Evolutionary conservation across 2,797 vertebrate species (phyloP).

Genomic region (Enteromius mattozi): DNA sequence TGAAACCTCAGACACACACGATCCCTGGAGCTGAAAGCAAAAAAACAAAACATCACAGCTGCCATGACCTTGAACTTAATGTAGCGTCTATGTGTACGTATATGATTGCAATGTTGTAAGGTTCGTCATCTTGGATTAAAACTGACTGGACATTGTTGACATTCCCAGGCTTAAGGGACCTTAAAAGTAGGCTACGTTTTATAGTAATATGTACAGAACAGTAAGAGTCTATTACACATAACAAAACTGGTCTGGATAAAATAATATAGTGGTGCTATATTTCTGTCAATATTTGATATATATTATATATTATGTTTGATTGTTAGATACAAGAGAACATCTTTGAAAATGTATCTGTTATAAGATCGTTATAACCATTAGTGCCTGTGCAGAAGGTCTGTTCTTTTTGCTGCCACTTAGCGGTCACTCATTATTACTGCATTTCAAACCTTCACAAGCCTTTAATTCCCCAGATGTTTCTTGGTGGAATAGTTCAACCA

Average conservation of each 20-base stretch:
- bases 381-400: background rate
- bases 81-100: slow-evolving; percentile 24
- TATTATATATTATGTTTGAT: background rate
- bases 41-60: slow-evolving; percentile 53
- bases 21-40: slow-evolving; percentile 25
- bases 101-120: slow-evolving; percentile 21
- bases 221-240: background rate
- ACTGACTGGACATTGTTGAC: background rate
- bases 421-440: background rate
- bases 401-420: slow-evolving; percentile 33
- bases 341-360: background rate
- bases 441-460: background rate
- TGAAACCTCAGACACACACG: slow-evolving; percentile 29
- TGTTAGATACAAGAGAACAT: background rate
- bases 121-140: slow-evolving; percentile 17
- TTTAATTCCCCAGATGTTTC: background rate
- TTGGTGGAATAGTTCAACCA: background rate
- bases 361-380: background rate
- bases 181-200: slow-evolving; percentile 22
- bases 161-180: background rate
- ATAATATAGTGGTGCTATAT: background rate
- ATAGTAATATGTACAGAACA: background rate
- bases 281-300: background rate
- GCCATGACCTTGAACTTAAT: slow-evolving; percentile 67
- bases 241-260: background rate